These are phyloP conservation scores for Channa striata DNA, from an alignment of 2,797 vertebrate species.

Conservation along the genomic window DNA sequence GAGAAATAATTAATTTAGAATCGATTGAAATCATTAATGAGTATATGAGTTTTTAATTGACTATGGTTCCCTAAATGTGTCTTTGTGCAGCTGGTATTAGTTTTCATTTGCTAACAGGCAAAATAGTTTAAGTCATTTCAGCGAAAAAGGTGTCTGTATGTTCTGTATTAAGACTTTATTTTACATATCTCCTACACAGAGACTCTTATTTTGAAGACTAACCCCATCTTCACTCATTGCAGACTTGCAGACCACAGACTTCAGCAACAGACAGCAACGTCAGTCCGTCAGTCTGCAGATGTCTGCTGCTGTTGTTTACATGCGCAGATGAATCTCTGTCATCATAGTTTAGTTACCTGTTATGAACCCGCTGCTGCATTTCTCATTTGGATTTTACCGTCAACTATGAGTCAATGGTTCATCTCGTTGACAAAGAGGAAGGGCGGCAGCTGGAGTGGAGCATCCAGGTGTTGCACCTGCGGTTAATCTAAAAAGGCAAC, in stretches of 20 bases:
- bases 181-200: conserved; percentile 1
- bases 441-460: neutral
- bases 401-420: neutral
- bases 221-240: conserved; percentile 9
- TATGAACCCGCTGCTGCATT: neutral
- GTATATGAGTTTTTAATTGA: too few species aligned
- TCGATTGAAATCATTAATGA: too few species aligned
- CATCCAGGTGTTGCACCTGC: conserved; percentile 11
- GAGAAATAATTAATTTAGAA: too few species aligned
- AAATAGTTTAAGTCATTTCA: too few species aligned
- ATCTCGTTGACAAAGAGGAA: conserved; percentile 6
- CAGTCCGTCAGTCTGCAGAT: conserved; percentile 25
- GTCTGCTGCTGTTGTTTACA: neutral
- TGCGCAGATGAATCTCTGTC: too few species aligned
- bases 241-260: conserved; percentile 52
- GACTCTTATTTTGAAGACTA: conserved; percentile 32
- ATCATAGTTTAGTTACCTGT: too few species aligned
- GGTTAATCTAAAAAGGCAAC: neutral
- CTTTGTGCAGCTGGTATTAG: too few species aligned
- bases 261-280: conserved; percentile 38
- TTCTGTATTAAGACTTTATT: too few species aligned
- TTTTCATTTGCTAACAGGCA: too few species aligned
- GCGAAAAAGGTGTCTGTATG: too few species aligned
- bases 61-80: too few species aligned
- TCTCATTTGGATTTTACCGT: neutral